These are phyloP conservation scores for Lepus americanus DNA, from an alignment of 2,113 vertebrate species.

Conservation along the genomic window DNA sequence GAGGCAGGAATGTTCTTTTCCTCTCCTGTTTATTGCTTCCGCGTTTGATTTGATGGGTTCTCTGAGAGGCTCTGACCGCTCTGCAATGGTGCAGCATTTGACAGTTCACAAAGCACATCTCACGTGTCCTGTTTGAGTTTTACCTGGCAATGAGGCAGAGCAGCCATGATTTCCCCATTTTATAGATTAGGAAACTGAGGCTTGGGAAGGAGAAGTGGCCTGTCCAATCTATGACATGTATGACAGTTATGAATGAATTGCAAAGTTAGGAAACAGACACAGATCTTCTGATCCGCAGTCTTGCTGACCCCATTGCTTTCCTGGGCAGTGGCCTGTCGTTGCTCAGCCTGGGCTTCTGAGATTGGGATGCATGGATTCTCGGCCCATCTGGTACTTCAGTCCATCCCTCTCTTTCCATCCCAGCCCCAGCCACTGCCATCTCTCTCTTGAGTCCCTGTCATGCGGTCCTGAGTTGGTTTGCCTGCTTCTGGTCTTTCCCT, in stretches of 20 bases:
- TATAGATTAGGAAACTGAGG: not conserved
- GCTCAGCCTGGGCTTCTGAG: not conserved
- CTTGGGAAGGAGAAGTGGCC: not conserved
- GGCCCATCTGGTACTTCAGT: not conserved
- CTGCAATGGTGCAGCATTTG: not conserved
- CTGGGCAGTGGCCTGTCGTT: not conserved
- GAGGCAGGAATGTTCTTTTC: not conserved
- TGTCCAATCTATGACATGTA: not conserved
- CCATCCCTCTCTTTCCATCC: accelerated
- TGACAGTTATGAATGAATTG: not conserved
- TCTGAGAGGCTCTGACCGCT: not conserved
- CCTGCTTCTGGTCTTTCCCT: not conserved
- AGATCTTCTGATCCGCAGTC: not conserved
- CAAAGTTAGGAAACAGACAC: not conserved
- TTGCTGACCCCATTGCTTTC: not conserved
- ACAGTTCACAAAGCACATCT: not conserved
- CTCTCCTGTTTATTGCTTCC: not conserved
- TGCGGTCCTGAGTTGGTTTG: not conserved
- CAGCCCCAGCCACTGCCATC: not conserved
- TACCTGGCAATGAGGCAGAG: not conserved
- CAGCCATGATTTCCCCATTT: not conserved
- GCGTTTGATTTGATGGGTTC: not conserved
- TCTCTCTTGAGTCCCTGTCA: not conserved
- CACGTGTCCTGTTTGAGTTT: not conserved
- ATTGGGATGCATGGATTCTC: not conserved